Conservation (phyloP, 2,113 vertebrate genomes). For the Gorsachius goisagi region DNA sequence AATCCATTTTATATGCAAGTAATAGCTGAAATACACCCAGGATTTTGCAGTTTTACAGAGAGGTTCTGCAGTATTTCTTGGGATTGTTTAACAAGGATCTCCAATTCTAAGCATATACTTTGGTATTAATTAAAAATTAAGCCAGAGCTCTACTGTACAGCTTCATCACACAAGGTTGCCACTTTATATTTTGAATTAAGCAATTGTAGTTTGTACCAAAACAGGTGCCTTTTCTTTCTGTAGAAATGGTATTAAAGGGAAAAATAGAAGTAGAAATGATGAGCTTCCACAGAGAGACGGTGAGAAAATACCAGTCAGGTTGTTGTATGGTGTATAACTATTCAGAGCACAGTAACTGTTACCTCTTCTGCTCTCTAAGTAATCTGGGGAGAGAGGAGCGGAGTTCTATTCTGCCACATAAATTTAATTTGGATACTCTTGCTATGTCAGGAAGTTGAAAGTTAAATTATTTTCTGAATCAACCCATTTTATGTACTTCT, state of each 20-base stretch:
- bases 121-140: background rate
- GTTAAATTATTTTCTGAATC: background rate
- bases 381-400: background rate
- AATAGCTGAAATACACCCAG: background rate
- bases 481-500: too few relatives aligned
- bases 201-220: background rate
- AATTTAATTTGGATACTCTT: background rate
- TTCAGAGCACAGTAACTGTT: background rate
- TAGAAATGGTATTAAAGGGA: background rate
- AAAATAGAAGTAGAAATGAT: background rate
- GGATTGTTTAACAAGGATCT: background rate
- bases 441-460: background rate
- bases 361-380: background rate
- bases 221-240: background rate
- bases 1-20: background rate
- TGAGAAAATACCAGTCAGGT: background rate
- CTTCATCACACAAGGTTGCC: background rate
- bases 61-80: background rate
- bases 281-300: background rate
- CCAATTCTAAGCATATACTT: background rate
- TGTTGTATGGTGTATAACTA: accelerated
- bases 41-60: background rate
- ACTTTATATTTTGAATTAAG: background rate
- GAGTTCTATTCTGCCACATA: background rate
- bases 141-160: background rate